phyloP scores from a whole-genome alignment of 2,113 vertebrate genomes.

The Oceanodroma tethys region DNA sequence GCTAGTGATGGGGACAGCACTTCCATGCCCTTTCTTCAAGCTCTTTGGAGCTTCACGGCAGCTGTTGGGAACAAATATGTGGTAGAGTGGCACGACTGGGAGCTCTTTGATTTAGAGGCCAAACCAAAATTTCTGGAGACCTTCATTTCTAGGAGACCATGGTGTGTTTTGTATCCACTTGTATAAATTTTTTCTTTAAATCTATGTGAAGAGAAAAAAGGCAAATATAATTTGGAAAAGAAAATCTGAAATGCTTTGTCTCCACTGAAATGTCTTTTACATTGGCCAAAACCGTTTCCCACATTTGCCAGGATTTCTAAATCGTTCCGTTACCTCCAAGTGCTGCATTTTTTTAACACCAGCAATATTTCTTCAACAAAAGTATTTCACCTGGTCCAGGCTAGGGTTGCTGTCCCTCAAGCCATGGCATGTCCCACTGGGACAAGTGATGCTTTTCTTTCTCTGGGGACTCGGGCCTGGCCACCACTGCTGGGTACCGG shows the following conservation, averaged over 20 bases:
- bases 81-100: accelerated
- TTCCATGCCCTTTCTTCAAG: background rate
- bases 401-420: background rate
- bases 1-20: background rate
- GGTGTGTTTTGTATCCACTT: background rate
- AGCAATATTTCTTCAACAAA: background rate
- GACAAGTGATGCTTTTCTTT: background rate
- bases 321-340: background rate
- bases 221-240: background rate
- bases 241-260: background rate
- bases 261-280: background rate
- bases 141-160: background rate
- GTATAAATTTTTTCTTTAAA: background rate
- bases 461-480: background rate
- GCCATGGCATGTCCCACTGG: no score
- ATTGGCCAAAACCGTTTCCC: background rate
- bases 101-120: background rate
- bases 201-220: background rate
- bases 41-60: background rate
- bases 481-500: background rate
- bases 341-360: background rate
- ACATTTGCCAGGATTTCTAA: background rate
- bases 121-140: background rate
- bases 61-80: background rate
- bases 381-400: background rate